Evolutionary conservation across 1,140 invertebrate genomes (phyloP).

Genomic region (Lordiphosa clarofinis): DNA sequence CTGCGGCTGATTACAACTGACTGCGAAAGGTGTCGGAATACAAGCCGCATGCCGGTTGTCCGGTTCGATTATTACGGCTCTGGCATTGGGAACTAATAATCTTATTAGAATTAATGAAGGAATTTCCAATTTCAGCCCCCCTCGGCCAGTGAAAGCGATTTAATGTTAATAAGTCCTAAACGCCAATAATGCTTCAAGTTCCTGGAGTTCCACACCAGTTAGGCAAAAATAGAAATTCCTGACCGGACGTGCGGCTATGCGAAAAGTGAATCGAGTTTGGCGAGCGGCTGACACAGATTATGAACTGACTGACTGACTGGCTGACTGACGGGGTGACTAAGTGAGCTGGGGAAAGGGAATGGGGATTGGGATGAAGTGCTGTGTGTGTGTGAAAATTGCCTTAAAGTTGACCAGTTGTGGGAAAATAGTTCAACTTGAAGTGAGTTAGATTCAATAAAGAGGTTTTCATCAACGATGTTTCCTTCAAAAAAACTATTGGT

Average conservation of each 20-base stretch:
- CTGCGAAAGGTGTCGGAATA: slow-evolving; percentile 65
- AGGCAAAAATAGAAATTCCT: slow-evolving; percentile 71
- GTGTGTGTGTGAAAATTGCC: neutral
- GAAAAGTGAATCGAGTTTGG: slow-evolving; percentile 28
- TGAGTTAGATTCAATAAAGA: too few species aligned
- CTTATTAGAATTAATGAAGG: slow-evolving; percentile 75
- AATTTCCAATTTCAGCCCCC: slow-evolving; percentile 61
- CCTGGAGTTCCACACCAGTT: slow-evolving; percentile 2
- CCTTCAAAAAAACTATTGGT: too few species aligned
- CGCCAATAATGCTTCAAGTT: slow-evolving; percentile 57
- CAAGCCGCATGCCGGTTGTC: slow-evolving; percentile 25
- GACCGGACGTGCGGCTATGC: slow-evolving; percentile 52
- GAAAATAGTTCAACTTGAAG: too few species aligned
- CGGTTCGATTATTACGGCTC: neutral
- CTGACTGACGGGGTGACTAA: neutral
- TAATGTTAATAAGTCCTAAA: slow-evolving; percentile 72
- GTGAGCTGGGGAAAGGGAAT: slow-evolving; percentile 8
- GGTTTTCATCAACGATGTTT: too few species aligned
- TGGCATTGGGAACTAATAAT: slow-evolving; percentile 58
- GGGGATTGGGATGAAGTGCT: neutral
- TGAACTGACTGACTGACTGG: slow-evolving; percentile 14
- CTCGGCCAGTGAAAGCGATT: slow-evolving; percentile 41
- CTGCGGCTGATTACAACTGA: slow-evolving; percentile 52
- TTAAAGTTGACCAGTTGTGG: slow-evolving; percentile 8
- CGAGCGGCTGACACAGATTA: slow-evolving; percentile 61